A percentile compares a stretch with the other conserved stretches of the same genome.
Conservation (phyloP, 2,888 invertebrate genomes). For the Drosophila prolongata region DNA sequence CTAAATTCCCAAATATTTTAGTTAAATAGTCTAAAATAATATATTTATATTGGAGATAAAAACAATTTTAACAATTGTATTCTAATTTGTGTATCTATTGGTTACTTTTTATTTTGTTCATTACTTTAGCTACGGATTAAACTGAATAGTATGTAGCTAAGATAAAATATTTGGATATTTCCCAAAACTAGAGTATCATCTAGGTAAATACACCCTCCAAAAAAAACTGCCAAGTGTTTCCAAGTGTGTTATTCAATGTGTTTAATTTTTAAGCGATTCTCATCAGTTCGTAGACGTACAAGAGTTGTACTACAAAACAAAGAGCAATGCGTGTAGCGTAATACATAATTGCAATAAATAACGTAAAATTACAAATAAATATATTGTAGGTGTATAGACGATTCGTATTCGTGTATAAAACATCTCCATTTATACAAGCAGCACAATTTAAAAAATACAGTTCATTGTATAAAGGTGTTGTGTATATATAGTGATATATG, state of each 20-base stretch:
- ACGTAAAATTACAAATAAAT: slow-evolving; percentile 74
- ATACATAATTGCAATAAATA: slow-evolving; percentile 77
- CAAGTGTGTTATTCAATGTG: slow-evolving; percentile 37
- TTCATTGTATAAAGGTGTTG: slow-evolving; percentile 63
- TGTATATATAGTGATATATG: slow-evolving; percentile 51
- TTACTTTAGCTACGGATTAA: neutral
- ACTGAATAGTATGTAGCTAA: neutral
- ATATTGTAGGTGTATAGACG: slow-evolving; percentile 59
- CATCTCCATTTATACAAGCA: slow-evolving; percentile 69
- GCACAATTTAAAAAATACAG: slow-evolving; percentile 76
- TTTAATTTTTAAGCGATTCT: slow-evolving; percentile 72
- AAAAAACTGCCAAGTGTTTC: neutral
- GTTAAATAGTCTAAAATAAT: neutral
- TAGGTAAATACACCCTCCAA: neutral
- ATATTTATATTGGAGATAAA: neutral
- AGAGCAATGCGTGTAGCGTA: slow-evolving; percentile 69
- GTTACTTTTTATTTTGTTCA: neutral
- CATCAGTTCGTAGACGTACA: slow-evolving; percentile 60
- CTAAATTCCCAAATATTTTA: neutral
- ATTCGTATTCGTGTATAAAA: slow-evolving; percentile 67
- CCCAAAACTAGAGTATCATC: neutral
- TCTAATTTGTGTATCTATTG: too few species aligned
- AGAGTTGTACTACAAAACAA: slow-evolving; percentile 45
- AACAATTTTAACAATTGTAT: neutral
- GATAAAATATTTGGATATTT: neutral